A percentile compares a stretch with the other conserved stretches of the same genome.
Evolutionary conservation across 2,888 invertebrate species (phyloP).

Genomic region (Cyclophora albipunctata): DNA sequence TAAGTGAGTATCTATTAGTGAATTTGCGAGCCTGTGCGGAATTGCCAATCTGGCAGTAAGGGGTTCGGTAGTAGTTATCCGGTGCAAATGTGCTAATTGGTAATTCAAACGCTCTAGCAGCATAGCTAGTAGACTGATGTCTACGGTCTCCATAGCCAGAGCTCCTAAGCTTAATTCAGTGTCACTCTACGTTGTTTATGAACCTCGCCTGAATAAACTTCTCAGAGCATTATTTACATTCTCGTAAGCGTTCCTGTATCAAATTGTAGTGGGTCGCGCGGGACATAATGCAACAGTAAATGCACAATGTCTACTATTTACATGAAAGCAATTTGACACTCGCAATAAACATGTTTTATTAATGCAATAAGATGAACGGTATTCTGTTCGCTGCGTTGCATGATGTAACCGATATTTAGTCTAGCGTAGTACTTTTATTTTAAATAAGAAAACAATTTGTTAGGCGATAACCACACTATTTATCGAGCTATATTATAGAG

Average conservation of each 20-base stretch:
- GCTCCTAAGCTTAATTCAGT: slow-evolving; percentile 8
- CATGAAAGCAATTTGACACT: slow-evolving; percentile 6
- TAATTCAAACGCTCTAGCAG: slow-evolving; percentile 10
- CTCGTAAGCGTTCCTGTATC: not conserved
- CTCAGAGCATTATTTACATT: not conserved
- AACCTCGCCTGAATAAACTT: slow-evolving; percentile 2
- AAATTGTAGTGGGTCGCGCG: slow-evolving; percentile 1
- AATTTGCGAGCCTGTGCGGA: not conserved
- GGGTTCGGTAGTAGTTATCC: slow-evolving; percentile 6
- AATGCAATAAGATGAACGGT: not conserved
- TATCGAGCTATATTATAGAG: too few species aligned
- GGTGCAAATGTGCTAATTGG: slow-evolving; percentile 15
- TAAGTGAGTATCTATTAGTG: not conserved
- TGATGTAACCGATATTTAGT: too few species aligned
- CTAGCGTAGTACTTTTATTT: too few species aligned
- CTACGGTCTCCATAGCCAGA: slow-evolving; percentile 3
- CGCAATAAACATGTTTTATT: slow-evolving; percentile 4
- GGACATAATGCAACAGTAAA: slow-evolving; percentile 3
- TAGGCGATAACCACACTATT: too few species aligned
- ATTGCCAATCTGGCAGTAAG: slow-evolving; percentile 11
- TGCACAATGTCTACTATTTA: slow-evolving; percentile 1
- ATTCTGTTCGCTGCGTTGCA: slow-evolving; percentile 2
- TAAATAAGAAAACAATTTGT: too few species aligned
- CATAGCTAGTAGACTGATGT: slow-evolving; percentile 1
- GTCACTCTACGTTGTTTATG: slow-evolving; percentile 3